Evolutionary conservation across 1,140 invertebrate species (phyloP), one percentile per base, ranked within the genome.

Genomic region (Palaemon carinicauda): DNA sequence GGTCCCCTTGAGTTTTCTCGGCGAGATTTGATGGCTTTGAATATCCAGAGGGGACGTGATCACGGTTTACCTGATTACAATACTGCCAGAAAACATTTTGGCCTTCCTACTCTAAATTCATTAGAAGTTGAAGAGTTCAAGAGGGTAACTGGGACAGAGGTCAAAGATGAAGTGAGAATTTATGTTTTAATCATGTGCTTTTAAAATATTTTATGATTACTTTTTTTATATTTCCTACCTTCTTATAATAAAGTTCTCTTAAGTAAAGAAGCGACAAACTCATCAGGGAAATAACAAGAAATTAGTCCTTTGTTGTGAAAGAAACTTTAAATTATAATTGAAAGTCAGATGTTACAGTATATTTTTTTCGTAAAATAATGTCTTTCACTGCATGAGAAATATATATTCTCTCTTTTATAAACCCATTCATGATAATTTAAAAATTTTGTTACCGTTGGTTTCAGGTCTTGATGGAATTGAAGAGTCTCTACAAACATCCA

Each of bases 41-140:
- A 94, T 86, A 94, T 95, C 75, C 94, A 95, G 92, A 91, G 94
- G 85, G 94, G 93, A 29, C 90, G 95, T 65, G 95, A 95, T 89
- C 94, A 95, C 90, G 94, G 94, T 50, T 89, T 95, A 14, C 94
- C 94, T 1, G 93, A 94, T 91, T 95, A 95, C 90, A 95, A 95
- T 90, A 92, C 93, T 4, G 93, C 94, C 9, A 90, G 94, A 85
- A 90, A 91, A 89, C 91, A 91, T 10, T 93, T 94, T 89, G 92
- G 92, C 65, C 90, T 94, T 87, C 19, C 82, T 33, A 84, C 89
- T 88, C 87, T 90, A 50, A 51, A 83, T 1, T 51, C 75, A 4
- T 77, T 89, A 1, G 89, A 84, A 17, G 91, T 91, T 84, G 77
- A 87, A 17, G 91, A 91, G 1, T 92, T 92, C 88, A 91, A 92